A percentile compares a stretch with the other conserved stretches of the same genome.
These are phyloP conservation scores for Lasaia peninsularis DNA, from an alignment of 1,140 invertebrate species.

Conservation along the genomic window DNA sequence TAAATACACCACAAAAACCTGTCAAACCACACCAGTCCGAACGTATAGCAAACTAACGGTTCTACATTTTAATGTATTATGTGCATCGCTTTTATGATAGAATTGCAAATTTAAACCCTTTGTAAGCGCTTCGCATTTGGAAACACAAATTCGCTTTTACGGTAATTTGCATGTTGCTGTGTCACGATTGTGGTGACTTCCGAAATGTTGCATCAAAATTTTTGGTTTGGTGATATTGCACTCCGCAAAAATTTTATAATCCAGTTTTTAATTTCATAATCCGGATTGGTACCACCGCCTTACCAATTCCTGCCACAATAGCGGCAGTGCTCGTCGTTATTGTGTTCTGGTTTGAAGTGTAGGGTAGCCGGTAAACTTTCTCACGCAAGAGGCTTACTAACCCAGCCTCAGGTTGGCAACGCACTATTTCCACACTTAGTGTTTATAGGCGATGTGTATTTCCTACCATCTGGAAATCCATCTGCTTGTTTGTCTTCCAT, in stretches of 20 bases:
- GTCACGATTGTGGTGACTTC: constrained; percentile 58
- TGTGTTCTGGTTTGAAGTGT: too few species aligned
- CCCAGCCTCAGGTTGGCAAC: too few species aligned
- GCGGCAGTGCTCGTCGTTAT: too few species aligned
- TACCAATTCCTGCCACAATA: too few species aligned
- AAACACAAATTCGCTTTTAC: constrained; percentile 74
- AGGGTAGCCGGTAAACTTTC: too few species aligned
- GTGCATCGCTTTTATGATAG: constrained; percentile 56
- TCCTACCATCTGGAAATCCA: too few species aligned
- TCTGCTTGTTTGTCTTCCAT: too few species aligned
- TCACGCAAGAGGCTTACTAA: too few species aligned
- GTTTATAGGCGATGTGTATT: too few species aligned
- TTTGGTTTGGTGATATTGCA: background rate
- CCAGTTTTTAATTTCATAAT: background rate
- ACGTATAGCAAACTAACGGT: constrained; percentile 28
- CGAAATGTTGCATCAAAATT: constrained; percentile 37
- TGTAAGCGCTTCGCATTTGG: constrained; percentile 66
- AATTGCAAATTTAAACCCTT: constrained; percentile 73
- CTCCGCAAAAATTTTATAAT: background rate
- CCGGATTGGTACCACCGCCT: too few species aligned
- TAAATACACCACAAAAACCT: constrained; percentile 21
- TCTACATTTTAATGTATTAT: constrained; percentile 47
- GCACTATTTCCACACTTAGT: too few species aligned
- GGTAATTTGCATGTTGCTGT: constrained; percentile 65
- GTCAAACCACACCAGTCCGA: constrained; percentile 25